Evolutionary conservation across 2,888 invertebrate species (phyloP).

Genomic region (Marronus borbonicus): DNA sequence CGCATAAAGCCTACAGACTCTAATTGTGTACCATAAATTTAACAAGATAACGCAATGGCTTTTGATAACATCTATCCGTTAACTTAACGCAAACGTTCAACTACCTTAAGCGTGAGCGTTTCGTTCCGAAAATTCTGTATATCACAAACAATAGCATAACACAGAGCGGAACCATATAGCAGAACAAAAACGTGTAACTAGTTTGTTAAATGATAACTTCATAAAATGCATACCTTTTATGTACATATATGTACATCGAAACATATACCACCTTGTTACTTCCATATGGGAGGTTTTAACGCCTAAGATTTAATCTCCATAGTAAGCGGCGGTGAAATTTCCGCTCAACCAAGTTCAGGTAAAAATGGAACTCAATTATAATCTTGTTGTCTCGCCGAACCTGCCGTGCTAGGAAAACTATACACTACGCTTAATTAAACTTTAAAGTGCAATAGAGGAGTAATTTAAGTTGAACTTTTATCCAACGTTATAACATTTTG

Average conservation of each 20-base stretch:
- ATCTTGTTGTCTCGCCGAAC: constrained; percentile 17
- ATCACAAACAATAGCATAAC: background rate
- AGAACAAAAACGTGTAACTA: background rate
- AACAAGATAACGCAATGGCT: constrained; percentile 6
- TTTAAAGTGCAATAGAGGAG: constrained; percentile 43
- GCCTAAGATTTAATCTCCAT: constrained; percentile 30
- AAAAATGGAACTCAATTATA: constrained; percentile 41
- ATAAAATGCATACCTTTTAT: background rate
- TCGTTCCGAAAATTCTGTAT: background rate
- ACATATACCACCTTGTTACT: background rate
- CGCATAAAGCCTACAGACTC: constrained; percentile 1
- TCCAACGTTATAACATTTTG: constrained; percentile 50
- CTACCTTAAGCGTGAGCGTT: background rate
- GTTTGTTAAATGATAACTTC: background rate
- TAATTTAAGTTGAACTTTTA: constrained; percentile 50
- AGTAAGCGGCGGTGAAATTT: constrained; percentile 25
- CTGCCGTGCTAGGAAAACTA: constrained; percentile 4
- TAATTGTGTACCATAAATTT: constrained; percentile 11
- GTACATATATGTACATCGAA: background rate
- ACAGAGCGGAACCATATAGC: background rate
- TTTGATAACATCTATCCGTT: background rate
- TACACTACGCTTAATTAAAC: constrained; percentile 45
- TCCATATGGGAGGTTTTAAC: constrained; percentile 2
- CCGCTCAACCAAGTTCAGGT: constrained; percentile 5
- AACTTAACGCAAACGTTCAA: constrained; percentile 12